Percentiles rank a stretch among this genome's conserved stretches.
phyloP scores from a whole-genome alignment of 2,113 vertebrate genomes.

The Diphyllodes magnificus region DNA sequence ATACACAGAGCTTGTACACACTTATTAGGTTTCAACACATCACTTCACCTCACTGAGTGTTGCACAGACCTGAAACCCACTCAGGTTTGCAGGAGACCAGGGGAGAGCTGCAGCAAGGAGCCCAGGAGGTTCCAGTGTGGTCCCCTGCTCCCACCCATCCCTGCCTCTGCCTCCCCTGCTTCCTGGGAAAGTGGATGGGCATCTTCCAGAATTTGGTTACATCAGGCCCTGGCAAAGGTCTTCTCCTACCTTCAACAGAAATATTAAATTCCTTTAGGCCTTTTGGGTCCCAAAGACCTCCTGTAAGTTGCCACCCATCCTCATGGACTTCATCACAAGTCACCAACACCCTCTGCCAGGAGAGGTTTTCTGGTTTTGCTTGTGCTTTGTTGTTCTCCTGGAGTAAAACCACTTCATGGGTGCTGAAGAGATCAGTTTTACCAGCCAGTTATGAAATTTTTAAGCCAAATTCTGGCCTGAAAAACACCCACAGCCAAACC shows the following conservation, averaged over 20 bases:
- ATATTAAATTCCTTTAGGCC: background rate
- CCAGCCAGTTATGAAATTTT: background rate
- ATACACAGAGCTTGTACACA: background rate
- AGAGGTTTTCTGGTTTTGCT: background rate
- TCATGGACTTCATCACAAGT: background rate
- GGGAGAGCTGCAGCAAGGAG: background rate
- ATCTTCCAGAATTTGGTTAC: background rate
- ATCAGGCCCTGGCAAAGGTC: background rate
- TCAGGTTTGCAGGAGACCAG: background rate
- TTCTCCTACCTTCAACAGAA: background rate
- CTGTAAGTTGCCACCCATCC: background rate
- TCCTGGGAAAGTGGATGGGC: background rate
- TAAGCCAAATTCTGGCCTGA: background rate
- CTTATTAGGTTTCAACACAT: rapidly evolving
- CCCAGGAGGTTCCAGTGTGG: background rate
- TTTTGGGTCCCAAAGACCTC: background rate
- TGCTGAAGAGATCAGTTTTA: background rate
- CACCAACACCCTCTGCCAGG: background rate
- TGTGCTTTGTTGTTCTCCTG: background rate
- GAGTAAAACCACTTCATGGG: background rate
- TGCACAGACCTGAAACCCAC: background rate
- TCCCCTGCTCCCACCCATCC: background rate
- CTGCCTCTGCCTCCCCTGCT: background rate
- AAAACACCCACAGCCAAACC: background rate
- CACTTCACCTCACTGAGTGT: background rate